phyloP scores from a whole-genome alignment of 1,140 invertebrate species.

The Oryzaephilus surinamensis region DNA sequence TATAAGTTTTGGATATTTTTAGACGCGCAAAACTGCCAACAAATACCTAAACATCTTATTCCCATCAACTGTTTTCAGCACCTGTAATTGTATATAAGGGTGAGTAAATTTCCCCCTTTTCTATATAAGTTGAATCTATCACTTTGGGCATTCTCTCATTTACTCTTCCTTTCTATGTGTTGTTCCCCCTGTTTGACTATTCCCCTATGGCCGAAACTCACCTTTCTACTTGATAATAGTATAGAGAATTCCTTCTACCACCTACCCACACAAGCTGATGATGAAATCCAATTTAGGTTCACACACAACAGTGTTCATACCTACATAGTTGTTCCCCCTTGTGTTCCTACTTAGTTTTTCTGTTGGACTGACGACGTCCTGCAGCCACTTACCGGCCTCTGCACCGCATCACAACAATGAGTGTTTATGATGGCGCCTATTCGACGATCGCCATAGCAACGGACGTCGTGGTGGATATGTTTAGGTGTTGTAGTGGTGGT shows the following conservation, averaged over 20 bases:
- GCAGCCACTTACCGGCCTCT: slow-evolving; percentile 30
- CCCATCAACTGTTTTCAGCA: no score
- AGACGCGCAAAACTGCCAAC: no score
- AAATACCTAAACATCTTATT: no score
- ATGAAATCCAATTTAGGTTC: slow-evolving; percentile 33
- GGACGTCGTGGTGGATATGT: no score
- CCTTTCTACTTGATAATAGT: slow-evolving; percentile 4
- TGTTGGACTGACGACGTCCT: slow-evolving; percentile 21
- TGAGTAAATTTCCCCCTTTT: no score
- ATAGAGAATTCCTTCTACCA: background rate
- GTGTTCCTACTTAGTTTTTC: background rate
- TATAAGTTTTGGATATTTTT: no score
- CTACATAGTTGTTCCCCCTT: background rate
- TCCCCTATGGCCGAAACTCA: slow-evolving; percentile 16
- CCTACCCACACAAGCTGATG: slow-evolving; percentile 7
- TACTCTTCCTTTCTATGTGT: slow-evolving; percentile 24
- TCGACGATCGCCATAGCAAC: slow-evolving; percentile 35
- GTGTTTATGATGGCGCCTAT: slow-evolving; percentile 38
- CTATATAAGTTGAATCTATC: no score
- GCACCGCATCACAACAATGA: slow-evolving; percentile 37
- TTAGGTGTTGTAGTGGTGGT: no score
- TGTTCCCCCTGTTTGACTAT: slow-evolving; percentile 14
- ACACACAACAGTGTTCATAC: background rate
- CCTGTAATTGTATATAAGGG: no score
- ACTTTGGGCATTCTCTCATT: no score